A percentile compares a stretch with the other conserved stretches of the same genome.
Conservation (phyloP, 2,113 vertebrate species). For the Coracopsis vasa region DNA sequence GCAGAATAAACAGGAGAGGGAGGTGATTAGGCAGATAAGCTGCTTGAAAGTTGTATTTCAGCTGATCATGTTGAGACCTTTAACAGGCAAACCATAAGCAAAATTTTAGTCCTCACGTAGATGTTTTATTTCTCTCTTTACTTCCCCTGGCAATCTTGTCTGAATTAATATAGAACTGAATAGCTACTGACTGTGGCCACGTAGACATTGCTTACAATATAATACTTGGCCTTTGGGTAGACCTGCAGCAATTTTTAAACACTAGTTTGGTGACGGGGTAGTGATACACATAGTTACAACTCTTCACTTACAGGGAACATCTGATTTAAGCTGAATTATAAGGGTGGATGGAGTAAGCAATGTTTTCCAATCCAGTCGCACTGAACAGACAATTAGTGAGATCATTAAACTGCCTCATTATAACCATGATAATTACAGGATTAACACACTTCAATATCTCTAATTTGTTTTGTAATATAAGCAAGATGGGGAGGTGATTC, state of each 20-base stretch:
- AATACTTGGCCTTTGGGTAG: conserved; percentile 4
- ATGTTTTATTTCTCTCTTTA: not conserved
- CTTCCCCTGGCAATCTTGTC: not conserved
- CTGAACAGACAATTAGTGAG: conserved; percentile 58
- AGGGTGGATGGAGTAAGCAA: not conserved
- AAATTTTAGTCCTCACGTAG: not conserved
- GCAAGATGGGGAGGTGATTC: not conserved
- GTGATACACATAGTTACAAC: not conserved
- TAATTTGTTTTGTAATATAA: conserved; percentile 57
- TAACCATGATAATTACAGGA: conserved; percentile 58
- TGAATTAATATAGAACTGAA: not conserved
- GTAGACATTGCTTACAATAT: not conserved
- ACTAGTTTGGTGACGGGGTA: not conserved
- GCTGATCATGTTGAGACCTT: conserved; percentile 47
- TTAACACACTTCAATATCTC: conserved; percentile 57
- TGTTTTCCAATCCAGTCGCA: conserved; percentile 9
- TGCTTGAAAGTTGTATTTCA: not conserved
- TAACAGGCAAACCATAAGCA: not conserved
- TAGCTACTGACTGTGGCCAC: not conserved
- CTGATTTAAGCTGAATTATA: conserved; percentile 44
- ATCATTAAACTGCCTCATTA: conserved; percentile 65
- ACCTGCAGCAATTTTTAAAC: conserved; percentile 26
- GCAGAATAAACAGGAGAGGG: not conserved
- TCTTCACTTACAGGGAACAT: not conserved
- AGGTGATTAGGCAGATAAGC: conserved; percentile 22